Evolutionary conservation across 1,140 invertebrate species (phyloP), one percentile per base, ranked within the genome.

Genomic region (Gonatopus flavifemur): DNA sequence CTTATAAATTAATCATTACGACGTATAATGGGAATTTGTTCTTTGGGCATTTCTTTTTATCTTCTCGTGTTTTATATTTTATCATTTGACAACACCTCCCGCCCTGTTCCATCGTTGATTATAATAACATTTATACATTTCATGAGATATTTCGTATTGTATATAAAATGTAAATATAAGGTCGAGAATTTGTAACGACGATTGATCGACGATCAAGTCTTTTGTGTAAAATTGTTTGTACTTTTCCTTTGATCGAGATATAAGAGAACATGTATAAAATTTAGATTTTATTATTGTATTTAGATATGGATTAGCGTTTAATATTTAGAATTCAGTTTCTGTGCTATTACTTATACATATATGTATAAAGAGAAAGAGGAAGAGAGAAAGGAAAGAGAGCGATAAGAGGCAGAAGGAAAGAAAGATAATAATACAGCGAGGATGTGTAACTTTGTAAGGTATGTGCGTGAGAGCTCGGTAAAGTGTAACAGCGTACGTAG

Each of bases 191-290:
- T 69, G 56, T 68, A 67, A 67, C 49, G 58, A 61, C 50, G 59
- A 68, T n/a, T n/a, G n/a, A n/a, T n/a, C n/a, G n/a, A n/a, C n/a
- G 52, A 55, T 55, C 60, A 64, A 52, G 59, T 59, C 60, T 74
- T 72, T 75, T 70, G 59, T 74, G 70, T 75, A 75, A 68, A 74
- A 74, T 69, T 69, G 62, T 74, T 73, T 76, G 69, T 74, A 75
- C 65, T 74, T 75, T n/a, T n/a, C n/a, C 71, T 75, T 74, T 67
- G 70, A 72, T 69, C 51, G 57, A 66, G n/a, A n/a, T n/a, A n/a
- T 45, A 42, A 55, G 30, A 18, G 19, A 40, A 48, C 31, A 39
- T 57, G 50, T 62, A 55, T 54, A 57, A 52, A 61, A 5, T 47
- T 44, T 18, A 13, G 31, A 51, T 41, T 44, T 56, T 49, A 53